phyloP scores from a whole-genome alignment of 2,888 invertebrate species.

The Eupithecia inturbata region DNA sequence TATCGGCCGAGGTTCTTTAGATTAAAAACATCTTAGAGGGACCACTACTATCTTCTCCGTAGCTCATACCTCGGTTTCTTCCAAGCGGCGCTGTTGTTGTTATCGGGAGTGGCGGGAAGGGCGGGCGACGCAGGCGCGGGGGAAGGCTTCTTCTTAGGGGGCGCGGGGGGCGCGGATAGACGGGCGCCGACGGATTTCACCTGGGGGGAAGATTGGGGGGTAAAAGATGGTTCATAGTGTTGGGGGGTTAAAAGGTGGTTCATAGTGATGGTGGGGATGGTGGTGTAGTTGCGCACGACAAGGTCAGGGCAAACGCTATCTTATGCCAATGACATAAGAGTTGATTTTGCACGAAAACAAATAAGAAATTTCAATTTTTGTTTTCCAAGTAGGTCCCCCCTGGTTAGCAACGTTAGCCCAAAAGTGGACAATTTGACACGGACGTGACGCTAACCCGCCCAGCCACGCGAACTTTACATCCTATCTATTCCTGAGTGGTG shows the following conservation, averaged over 20 bases:
- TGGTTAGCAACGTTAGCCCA: too few relatives aligned
- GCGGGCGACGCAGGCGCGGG: slow-evolving; percentile 79
- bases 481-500: too few relatives aligned
- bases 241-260: background rate
- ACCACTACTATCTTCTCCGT: background rate
- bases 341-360: too few relatives aligned
- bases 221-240: background rate
- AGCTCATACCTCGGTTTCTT: slow-evolving; percentile 76
- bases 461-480: too few relatives aligned
- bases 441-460: too few relatives aligned
- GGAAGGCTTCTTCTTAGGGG: slow-evolving; percentile 43
- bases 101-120: slow-evolving; percentile 54
- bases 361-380: too few relatives aligned
- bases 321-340: too few relatives aligned
- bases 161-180: slow-evolving; percentile 74
- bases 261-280: too few relatives aligned
- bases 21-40: background rate
- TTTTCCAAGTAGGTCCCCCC: too few relatives aligned
- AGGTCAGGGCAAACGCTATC: too few relatives aligned
- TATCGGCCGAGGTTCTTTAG: background rate
- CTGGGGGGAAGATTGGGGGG: slow-evolving; percentile 73
- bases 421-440: too few relatives aligned
- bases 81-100: slow-evolving; percentile 74
- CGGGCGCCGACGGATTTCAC: slow-evolving; percentile 78
- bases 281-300: too few relatives aligned